Evolutionary conservation across 1,140 invertebrate genomes (phyloP), one percentile per base, ranked within the genome.

Genomic region (Drosophila carrolli): DNA sequence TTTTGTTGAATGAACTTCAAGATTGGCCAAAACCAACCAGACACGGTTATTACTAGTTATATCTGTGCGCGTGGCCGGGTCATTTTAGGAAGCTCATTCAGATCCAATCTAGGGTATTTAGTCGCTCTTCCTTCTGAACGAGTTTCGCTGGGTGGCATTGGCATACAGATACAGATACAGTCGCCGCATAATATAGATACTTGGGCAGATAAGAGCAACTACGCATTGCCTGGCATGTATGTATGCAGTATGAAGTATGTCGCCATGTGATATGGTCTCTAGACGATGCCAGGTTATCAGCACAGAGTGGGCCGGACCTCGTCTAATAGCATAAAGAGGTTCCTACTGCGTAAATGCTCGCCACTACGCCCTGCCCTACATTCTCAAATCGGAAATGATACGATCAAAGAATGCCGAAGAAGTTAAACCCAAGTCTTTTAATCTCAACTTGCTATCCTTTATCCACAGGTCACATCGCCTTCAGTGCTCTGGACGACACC

Each of bases 401-500:
- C 14, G 27, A 48, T 38, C n/a, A 11, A 13, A 40, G 44, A 44
- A 55, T 40, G 47, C 41, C 13, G n/a, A 32, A 46, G 43, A 51
- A 32, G 23, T 41, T 47, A 23, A 41, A 50, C 13, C n/a, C 47
- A 32, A 6, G 27, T n/a, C 40, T 50, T 57, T 47, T 8, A 37
- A 65, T 47, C 13, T 56, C 7, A 53, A 11, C 19, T 11, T 32
- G 5, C n/a, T 41, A 44, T 57, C 48, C 57, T 10, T 47, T 7
- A 66, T 48, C 47, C 38, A 7, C 53, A 92, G 91, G 91, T 75
- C 91, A 92, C 65, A 92, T 92, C 38, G 91, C 91, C 32, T 92
- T 92, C 44, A 91, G 90, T 58, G 91, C 91, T 16, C 37, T 92
- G 74, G 91, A 92, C 27, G 91, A 92, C 58, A 92, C 88, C 40